Evolutionary conservation across 2,797 vertebrate genomes (phyloP).

Genomic region (Ceryle rudis): DNA sequence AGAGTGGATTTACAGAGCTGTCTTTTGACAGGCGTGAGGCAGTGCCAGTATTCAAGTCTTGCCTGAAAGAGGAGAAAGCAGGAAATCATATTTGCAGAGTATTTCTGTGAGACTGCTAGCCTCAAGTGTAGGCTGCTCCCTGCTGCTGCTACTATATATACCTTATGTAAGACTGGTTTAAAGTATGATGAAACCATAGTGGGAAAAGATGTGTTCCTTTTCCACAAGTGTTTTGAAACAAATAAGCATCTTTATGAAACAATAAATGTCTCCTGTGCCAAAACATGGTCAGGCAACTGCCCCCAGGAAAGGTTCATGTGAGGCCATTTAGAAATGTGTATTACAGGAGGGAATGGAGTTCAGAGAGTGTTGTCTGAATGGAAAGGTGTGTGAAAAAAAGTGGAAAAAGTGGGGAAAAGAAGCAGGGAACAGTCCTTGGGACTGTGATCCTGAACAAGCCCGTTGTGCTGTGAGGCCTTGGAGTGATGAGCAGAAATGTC

Average conservation of each 20-base stretch:
- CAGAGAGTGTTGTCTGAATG: background rate
- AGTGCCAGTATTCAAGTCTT: conserved; percentile 23
- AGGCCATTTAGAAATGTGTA: background rate
- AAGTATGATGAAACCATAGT: background rate
- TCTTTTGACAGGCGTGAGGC: conserved; percentile 40
- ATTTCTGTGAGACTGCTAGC: conserved; percentile 51
- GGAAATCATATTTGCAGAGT: background rate
- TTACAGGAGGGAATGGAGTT: background rate
- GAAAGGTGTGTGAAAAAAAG: background rate
- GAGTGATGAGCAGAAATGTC: background rate
- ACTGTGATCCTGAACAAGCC: background rate
- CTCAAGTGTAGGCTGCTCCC: conserved; percentile 44
- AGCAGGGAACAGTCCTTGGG: background rate
- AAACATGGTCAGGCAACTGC: background rate
- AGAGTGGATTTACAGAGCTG: conserved; percentile 27
- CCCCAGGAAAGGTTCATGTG: background rate
- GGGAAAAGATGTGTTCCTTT: background rate
- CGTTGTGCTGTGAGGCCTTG: background rate
- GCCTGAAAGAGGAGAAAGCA: background rate
- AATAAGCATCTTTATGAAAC: background rate
- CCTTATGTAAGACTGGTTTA: background rate
- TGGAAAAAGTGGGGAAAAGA: background rate
- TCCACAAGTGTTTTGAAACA: background rate
- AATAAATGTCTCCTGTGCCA: background rate
- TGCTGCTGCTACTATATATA: conserved; percentile 50